Percentiles rank a stretch among this genome's conserved stretches.
phyloP scores from a whole-genome alignment of 2,797 vertebrate genomes.

The Propithecus deckenii region DNA sequence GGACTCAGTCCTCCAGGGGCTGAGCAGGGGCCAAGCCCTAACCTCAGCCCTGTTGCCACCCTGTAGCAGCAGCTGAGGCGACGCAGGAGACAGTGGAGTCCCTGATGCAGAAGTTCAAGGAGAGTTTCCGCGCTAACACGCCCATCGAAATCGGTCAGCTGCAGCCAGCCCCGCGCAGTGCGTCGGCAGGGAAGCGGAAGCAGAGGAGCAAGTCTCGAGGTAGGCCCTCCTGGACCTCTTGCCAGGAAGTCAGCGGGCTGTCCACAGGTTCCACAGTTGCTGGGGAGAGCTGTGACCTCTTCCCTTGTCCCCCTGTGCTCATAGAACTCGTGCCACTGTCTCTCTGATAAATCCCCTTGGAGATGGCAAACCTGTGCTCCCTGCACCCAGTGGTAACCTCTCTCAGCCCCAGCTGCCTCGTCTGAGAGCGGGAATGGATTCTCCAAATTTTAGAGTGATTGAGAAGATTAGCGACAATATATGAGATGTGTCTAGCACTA shows the following conservation, averaged over 20 bases:
- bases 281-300: not conserved
- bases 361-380: not conserved
- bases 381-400: not conserved
- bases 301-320: not conserved
- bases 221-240: conserved; percentile 68
- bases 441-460: not conserved
- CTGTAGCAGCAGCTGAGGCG: conserved; percentile 88
- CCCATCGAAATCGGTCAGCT: conserved; percentile 95
- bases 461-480: not conserved
- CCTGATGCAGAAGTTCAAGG: conserved; percentile 98
- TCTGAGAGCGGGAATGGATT: not conserved
- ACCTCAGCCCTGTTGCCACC: conserved; percentile 64
- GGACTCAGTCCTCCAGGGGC: not conserved
- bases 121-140: conserved; percentile 95
- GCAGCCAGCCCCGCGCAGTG: conserved; percentile 91
- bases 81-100: conserved; percentile 95
- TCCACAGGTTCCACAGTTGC: not conserved
- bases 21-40: not conserved
- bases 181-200: conserved; percentile 91
- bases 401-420: not conserved
- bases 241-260: not conserved
- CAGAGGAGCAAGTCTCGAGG: conserved; percentile 92
- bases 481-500: too few species aligned
- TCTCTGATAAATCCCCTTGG: not conserved
- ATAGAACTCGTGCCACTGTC: fast-evolving